Percentiles rank a stretch among this genome's conserved stretches.
phyloP scores from a whole-genome alignment of 2,113 vertebrate genomes.

The Sciurus niger region DNA sequence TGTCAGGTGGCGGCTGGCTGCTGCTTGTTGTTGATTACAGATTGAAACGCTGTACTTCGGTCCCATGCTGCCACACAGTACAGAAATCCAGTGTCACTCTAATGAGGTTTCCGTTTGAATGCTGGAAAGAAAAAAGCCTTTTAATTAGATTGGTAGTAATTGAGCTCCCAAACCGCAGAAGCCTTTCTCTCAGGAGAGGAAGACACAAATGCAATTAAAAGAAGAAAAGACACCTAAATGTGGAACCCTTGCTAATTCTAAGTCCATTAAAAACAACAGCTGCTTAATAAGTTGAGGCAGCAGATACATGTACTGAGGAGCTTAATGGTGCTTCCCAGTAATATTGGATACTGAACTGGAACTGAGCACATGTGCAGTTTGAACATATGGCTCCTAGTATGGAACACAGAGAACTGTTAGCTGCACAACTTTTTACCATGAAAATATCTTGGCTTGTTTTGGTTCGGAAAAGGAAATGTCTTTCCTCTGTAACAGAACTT shows the following conservation, averaged over 20 bases:
- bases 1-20: background rate
- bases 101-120: conserved; percentile 73
- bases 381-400: background rate
- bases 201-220: conserved; percentile 73
- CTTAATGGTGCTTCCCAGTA: background rate
- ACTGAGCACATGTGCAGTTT: no score
- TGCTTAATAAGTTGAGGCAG: conserved; percentile 30
- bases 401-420: background rate
- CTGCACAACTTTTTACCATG: background rate
- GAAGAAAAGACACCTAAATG: conserved; percentile 40
- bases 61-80: conserved; percentile 52
- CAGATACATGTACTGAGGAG: background rate
- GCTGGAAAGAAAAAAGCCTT: conserved; percentile 78
- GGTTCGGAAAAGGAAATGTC: background rate
- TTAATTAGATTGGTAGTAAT: conserved; percentile 80
- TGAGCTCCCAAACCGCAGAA: conserved; percentile 77
- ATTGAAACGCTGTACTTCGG: background rate
- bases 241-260: conserved; percentile 56
- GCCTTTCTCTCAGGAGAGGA: conserved; percentile 47
- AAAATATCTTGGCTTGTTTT: background rate
- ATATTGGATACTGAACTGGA: background rate
- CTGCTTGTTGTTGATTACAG: conserved; percentile 76
- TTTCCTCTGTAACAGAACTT: background rate
- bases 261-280: conserved; percentile 61
- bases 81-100: conserved; percentile 65